Base-by-base conservation (phyloP, 2,888 invertebrate species). In the Parasteatoda lunata region DNA sequence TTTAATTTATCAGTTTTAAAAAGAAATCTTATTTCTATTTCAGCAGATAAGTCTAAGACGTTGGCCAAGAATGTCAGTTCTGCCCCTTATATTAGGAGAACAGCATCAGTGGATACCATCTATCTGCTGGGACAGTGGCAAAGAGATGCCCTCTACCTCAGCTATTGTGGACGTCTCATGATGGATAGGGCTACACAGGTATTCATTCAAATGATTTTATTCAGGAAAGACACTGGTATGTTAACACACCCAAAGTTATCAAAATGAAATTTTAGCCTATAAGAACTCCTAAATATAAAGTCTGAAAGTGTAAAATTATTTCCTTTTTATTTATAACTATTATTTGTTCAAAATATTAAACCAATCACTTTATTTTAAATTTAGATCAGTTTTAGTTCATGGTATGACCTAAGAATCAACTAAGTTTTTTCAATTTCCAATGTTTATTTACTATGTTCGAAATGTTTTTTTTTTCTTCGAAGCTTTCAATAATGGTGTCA, bases 161-260 rank as follows among this genome's bases (percentile, higher is more conserved):
- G 94, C 90, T 94, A 95, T 91, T 94, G 94, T 90, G 94, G 94
- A 89, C 92, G 94, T 89, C 93, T 95, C 90, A 94, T 95, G 92
- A 94, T 96, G 89, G 95, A 96, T 92, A 96, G 96, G 93, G 95
- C 95, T 85, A 96, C 96, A 90, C 96, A 96, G 94, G 96, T 95
- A 93, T 91, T 92, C 91, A 0, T 0, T 0, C 45, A 9, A 52
- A 9, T n/a, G 52, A 72, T 51, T 49, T 52, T 15, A 5, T 52
- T 54, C 54, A 11, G 7, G 6, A 30, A 45, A 9, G 45, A 30
- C 30, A 30, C 30, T 1, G 30, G 30, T 30, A 30, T 30, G 30
- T 7, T 66, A 11, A 7, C 7, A 66, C 7, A n/a, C 0, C 30
- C 30, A 30, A 30, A 30, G 30, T 30, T 30, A 30, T 30, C 30